Base-by-base conservation (phyloP, 2,888 invertebrate species). In the Chloromyia formosa region DNA sequence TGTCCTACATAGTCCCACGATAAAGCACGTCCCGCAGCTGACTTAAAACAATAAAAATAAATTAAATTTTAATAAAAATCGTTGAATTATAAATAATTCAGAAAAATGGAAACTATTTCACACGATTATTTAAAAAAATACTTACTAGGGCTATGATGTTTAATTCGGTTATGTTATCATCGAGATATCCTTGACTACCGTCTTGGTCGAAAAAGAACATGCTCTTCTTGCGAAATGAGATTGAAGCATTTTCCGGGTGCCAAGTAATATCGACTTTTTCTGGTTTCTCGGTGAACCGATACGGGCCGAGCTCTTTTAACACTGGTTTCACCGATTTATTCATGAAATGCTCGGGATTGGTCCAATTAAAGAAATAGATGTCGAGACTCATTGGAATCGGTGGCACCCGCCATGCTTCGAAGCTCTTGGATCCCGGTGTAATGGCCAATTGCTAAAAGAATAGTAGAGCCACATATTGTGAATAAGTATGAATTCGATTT, bases 101-200 rank as follows among this genome's bases (percentile, higher is more conserved):
- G 71, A 73, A n/a, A 45, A 18, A 62, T 2, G 0, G 23, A 22
- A 10, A 62, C 9, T 62, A 3, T n/a, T 35, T 40, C n/a, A 45
- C 20, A 10, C 20, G 9, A 49, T 66, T 45, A 20, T 7, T 58
- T 45, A 16, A 14, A 14, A 20, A 9, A 61, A 74, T 69, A 84
- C 92, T 89, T 82, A 96, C 96, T 86, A 93, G 87, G 71, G 92
- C 91, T 7, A 94, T 90, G 1, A 92, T 89, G 83, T 96, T 95
- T 0, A 95, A 83, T 0, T 92, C 92, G 0, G 90, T 91, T 75
- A 95, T 87, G 56, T 87, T 86, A 81, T 94, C 94, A 14, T 87
- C 84, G 14, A 94, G 85, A n/a, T 87, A 87, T 0, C 93, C 93
- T 68, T 88, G 89, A 80, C 93, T 93, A 79, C 85, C 85, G 14